A percentile compares a stretch with the other conserved stretches of the same genome.
These are phyloP conservation scores for Drosophila navojoa DNA, from an alignment of 1,140 invertebrate genomes.

Conservation along the genomic window DNA sequence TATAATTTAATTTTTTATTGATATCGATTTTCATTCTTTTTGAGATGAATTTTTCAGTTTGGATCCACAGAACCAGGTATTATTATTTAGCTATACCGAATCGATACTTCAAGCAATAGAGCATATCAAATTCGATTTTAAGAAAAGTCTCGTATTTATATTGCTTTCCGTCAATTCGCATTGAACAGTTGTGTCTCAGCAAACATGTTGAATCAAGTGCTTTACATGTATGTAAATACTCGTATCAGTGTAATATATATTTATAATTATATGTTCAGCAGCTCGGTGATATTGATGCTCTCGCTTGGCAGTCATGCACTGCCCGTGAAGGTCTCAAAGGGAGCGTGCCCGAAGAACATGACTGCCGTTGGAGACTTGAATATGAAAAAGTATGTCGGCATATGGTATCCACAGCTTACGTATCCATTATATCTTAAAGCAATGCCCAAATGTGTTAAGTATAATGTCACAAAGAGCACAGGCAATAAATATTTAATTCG, in stretches of 20 bases:
- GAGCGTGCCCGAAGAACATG: slow-evolving; percentile 37
- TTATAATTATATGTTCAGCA: neutral
- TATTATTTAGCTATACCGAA: neutral
- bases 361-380: slow-evolving; percentile 36
- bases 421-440: neutral
- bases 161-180: neutral
- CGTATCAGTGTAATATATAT: neutral
- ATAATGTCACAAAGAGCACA: neutral
- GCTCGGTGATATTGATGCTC: slow-evolving; percentile 1
- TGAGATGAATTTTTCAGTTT: too few relatives aligned
- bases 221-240: neutral
- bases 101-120: neutral
- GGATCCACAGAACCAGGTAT: too few relatives aligned
- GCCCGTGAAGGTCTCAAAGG: neutral
- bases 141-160: neutral
- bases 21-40: too few relatives aligned
- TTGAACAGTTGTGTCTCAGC: neutral
- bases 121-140: neutral
- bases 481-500: neutral
- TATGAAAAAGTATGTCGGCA: slow-evolving; percentile 21
- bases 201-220: neutral
- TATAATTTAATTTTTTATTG: too few relatives aligned
- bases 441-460: slow-evolving; percentile 12
- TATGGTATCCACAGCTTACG: slow-evolving; percentile 43
- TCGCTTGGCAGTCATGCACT: neutral